These are phyloP conservation scores for Taeniopygia guttata DNA, from an alignment of 2,797 vertebrate genomes.

Conservation along the genomic window DNA sequence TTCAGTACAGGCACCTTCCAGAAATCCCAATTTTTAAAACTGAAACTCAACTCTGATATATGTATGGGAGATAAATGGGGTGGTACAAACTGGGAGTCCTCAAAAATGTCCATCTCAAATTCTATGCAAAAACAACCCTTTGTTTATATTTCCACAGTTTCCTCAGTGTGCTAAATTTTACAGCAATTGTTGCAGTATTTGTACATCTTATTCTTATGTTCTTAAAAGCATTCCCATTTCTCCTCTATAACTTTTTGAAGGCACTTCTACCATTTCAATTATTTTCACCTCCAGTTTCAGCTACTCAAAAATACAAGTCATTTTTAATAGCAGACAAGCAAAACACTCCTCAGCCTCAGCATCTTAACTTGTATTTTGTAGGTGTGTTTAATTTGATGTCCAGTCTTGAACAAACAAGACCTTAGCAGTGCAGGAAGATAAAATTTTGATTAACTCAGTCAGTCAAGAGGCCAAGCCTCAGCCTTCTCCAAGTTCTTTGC, in stretches of 20 bases:
- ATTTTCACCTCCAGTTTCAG: neutral
- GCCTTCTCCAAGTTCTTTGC: neutral
- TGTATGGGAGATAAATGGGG: accelerated
- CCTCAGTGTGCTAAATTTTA: neutral
- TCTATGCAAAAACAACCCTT: neutral
- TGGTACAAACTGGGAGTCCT: neutral
- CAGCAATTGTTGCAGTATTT: neutral
- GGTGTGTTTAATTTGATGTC: neutral
- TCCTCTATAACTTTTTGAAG: neutral
- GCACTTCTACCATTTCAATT: neutral
- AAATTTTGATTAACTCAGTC: neutral
- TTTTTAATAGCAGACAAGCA: neutral
- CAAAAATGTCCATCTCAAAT: neutral
- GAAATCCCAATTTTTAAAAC: neutral
- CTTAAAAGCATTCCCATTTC: neutral
- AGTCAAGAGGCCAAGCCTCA: neutral
- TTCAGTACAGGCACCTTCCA: neutral
- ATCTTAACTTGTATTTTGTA: neutral
- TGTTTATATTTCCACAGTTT: neutral
- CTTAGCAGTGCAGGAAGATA: neutral
- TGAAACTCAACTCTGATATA: neutral
- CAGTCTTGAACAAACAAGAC: neutral
- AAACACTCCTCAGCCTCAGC: neutral
- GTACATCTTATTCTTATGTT: neutral
- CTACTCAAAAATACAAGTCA: neutral